phyloP scores from a whole-genome alignment of 2,888 invertebrate species.

The Nowickia ferox region DNA sequence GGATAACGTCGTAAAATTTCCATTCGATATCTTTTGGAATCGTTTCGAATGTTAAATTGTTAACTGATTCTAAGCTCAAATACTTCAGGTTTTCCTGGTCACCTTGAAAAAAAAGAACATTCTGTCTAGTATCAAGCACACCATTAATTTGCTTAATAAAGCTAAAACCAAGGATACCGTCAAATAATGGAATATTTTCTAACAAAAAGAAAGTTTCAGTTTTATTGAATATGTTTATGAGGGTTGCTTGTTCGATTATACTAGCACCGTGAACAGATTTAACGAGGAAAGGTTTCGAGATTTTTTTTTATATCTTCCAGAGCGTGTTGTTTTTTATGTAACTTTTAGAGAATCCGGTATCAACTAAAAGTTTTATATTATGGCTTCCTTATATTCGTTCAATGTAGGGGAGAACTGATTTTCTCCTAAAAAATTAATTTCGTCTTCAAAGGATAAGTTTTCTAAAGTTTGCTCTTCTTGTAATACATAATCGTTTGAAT shows the following conservation, averaged over 20 bases:
- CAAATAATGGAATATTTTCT: slow-evolving; percentile 56
- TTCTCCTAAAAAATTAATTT: slow-evolving; percentile 62
- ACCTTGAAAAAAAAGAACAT: slow-evolving; percentile 33
- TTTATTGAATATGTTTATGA: slow-evolving; percentile 55
- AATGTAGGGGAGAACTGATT: slow-evolving; percentile 33
- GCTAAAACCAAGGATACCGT: slow-evolving; percentile 68
- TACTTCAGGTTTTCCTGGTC: slow-evolving; percentile 47
- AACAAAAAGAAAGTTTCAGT: slow-evolving; percentile 63
- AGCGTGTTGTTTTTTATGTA: slow-evolving; percentile 56
- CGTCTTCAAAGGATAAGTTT: slow-evolving; percentile 23
- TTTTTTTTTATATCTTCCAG: slow-evolving; percentile 49
- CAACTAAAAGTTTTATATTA: slow-evolving; percentile 53
- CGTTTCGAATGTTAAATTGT: slow-evolving; percentile 21
- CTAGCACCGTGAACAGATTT: slow-evolving; percentile 49
- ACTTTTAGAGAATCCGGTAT: slow-evolving; percentile 63
- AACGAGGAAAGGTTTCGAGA: too few relatives aligned
- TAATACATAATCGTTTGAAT: background rate
- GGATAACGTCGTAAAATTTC: slow-evolving; percentile 12
- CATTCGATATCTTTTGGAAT: slow-evolving; percentile 24
- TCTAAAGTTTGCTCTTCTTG: background rate
- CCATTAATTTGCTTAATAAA: slow-evolving; percentile 50
- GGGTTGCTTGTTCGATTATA: slow-evolving; percentile 25
- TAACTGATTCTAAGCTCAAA: background rate
- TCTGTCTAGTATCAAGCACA: slow-evolving; percentile 28
- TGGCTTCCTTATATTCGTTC: slow-evolving; percentile 43